Base-by-base conservation (phyloP, 1,140 invertebrate species). In the Doryteuthis pealeii region DNA sequence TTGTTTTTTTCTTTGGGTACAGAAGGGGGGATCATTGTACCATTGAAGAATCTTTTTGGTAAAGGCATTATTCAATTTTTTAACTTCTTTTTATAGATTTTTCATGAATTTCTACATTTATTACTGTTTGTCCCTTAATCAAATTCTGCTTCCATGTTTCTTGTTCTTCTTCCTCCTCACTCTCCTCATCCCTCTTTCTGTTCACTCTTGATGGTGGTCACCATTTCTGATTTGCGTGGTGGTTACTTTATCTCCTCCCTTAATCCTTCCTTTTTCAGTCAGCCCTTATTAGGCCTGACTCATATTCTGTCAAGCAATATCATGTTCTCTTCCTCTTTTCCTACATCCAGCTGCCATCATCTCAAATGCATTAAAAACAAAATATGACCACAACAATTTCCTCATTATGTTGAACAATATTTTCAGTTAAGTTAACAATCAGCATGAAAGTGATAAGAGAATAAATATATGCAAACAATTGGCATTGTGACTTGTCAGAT, bases 381-480 rank as follows among this genome's bases (percentile, higher is more conserved):
- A 62, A 62, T 15, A 28, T 62, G 54, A 62, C 54, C 54, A 62
- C 18, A 62, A 62, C 54, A 62, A 62, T 22, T n/a, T n/a, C 54
- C 54, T 62, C n/a, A 49, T 49, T 62, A 62, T 62, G 54, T 62
- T 62, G 54, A 62, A 62, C 54, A 62, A 62, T 62, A 28, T 62
- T 62, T 62, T 62, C 54, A 62, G 54, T 62, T 15, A 49, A 49
- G 45, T 49, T 62, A 62, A 62, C 54, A 62, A 62, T 62, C 54
- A 62, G 18, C 54, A 62, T 62, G 54, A 62, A 62, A 62, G 54
- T 62, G 54, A 62, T 62, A 62, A 62, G 6, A 62, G 54, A 62
- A 62, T 62, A 62, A 62, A 62, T 62, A 62, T 62, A 62, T 62
- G 54, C 54, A 62, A 62, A 62, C 35, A 40, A n/a, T n/a, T n/a